A percentile compares a stretch with the other conserved stretches of the same genome.
phyloP scores from a whole-genome alignment of 2,888 invertebrate genomes.

The Anthrax anthrax region DNA sequence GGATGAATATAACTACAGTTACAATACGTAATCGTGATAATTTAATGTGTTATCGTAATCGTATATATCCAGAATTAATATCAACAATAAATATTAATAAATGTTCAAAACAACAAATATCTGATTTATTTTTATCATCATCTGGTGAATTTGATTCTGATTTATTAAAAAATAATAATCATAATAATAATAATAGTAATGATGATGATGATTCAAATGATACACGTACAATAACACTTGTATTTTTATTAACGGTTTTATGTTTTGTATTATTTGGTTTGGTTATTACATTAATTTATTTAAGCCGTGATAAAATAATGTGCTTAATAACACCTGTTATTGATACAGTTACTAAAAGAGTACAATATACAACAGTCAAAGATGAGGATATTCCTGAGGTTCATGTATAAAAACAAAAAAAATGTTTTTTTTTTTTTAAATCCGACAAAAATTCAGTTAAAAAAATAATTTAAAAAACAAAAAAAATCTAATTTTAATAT shows the following conservation, averaged over 20 bases:
- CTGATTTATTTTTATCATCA: slow-evolving; percentile 14
- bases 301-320: slow-evolving; percentile 44
- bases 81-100: slow-evolving; percentile 23
- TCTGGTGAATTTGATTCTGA: slow-evolving; percentile 22
- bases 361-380: slow-evolving; percentile 57
- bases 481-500: too few relatives aligned
- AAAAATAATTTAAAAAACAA: too few relatives aligned
- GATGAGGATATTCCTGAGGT: slow-evolving; percentile 40
- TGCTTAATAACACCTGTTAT: slow-evolving; percentile 45
- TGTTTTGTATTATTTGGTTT: slow-evolving; percentile 40
- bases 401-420: slow-evolving; percentile 28
- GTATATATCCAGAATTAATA: slow-evolving; percentile 19
- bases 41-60: slow-evolving; percentile 38
- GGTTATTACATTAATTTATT: slow-evolving; percentile 43
- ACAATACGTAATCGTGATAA: slow-evolving; percentile 41
- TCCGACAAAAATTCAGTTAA: too few relatives aligned
- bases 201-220: slow-evolving; percentile 20
- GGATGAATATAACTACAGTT: slow-evolving; percentile 48
- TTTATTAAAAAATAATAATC: too few relatives aligned
- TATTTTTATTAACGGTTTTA: slow-evolving; percentile 39
- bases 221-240: slow-evolving; percentile 30
- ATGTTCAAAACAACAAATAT: slow-evolving; percentile 20
- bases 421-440: too few relatives aligned
- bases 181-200: background rate
- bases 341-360: slow-evolving; percentile 50